Conservation (phyloP, 2,113 vertebrate genomes). For the Promerops cafer region DNA sequence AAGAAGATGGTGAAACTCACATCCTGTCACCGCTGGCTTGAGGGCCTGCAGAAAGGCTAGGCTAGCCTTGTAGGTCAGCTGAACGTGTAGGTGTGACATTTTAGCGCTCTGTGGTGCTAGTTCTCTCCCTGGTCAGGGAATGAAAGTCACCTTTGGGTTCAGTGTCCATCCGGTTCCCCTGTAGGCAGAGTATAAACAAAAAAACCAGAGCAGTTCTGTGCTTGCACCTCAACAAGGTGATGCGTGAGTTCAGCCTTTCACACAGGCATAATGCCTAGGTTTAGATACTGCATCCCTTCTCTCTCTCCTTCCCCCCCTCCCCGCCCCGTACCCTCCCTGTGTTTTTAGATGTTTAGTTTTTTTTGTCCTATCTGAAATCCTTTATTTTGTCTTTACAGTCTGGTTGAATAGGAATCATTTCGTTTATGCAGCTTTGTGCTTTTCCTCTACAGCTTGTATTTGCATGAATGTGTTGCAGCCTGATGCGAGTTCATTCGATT, state of each 20-base stretch:
- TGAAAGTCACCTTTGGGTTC: neutral
- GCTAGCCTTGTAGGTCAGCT: neutral
- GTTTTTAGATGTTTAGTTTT: neutral
- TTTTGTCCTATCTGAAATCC: conserved; percentile 12
- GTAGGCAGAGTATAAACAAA: neutral
- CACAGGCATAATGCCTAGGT: neutral
- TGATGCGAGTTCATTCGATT: conserved; percentile 58
- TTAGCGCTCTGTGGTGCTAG: neutral
- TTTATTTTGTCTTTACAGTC: conserved; percentile 62
- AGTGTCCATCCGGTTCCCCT: neutral
- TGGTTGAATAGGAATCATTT: conserved; percentile 51
- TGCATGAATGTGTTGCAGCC: conserved; percentile 56
- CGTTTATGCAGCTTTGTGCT: conserved; percentile 35
- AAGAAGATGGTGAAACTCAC: neutral
- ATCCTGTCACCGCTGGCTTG: neutral
- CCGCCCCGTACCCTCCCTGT: fast-evolving
- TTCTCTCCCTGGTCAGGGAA: neutral
- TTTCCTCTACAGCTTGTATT: conserved; percentile 55
- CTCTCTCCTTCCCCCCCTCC: fast-evolving
- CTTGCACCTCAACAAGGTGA: neutral
- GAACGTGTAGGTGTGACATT: neutral
- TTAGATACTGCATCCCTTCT: neutral
- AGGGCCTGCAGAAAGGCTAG: neutral
- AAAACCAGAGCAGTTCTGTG: neutral
- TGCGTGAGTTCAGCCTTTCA: neutral